Evolutionary conservation across 2,113 vertebrate genomes (phyloP).

Genomic region (Tichodroma muraria): DNA sequence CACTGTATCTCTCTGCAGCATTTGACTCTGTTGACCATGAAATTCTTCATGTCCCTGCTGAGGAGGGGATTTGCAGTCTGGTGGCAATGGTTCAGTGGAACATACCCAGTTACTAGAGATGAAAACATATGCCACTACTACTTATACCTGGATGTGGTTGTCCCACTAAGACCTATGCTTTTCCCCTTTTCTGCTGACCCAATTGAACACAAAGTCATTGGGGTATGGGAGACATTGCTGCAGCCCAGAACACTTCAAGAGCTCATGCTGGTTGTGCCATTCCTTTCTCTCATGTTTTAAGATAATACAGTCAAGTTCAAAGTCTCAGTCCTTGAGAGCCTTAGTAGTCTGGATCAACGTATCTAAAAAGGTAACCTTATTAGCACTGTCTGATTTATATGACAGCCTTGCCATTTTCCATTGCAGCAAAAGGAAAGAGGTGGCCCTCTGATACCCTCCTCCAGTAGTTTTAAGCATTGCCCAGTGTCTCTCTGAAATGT

Average conservation of each 20-base stretch:
- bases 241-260: not conserved
- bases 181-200: not conserved
- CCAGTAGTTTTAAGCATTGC: not conserved
- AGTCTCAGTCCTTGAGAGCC: not conserved
- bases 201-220: not conserved
- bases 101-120: not conserved
- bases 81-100: not conserved
- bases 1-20: rapidly evolving
- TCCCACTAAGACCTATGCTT: not conserved
- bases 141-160: not conserved
- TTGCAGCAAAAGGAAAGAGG: not conserved
- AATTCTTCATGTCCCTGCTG: not conserved
- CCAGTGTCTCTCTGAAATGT: not conserved
- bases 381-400: not conserved
- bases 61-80: not conserved
- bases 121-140: not conserved
- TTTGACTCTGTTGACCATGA: not conserved
- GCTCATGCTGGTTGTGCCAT: not conserved
- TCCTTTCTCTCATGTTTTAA: not conserved
- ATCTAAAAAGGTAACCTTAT: not conserved
- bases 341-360: not conserved
- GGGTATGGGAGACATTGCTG: not conserved
- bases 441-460: not conserved
- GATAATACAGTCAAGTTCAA: not conserved
- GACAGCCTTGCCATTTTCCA: not conserved